These are phyloP conservation scores for Rotaria socialis DNA, from an alignment of 2,888 invertebrate species.

Conservation along the genomic window DNA sequence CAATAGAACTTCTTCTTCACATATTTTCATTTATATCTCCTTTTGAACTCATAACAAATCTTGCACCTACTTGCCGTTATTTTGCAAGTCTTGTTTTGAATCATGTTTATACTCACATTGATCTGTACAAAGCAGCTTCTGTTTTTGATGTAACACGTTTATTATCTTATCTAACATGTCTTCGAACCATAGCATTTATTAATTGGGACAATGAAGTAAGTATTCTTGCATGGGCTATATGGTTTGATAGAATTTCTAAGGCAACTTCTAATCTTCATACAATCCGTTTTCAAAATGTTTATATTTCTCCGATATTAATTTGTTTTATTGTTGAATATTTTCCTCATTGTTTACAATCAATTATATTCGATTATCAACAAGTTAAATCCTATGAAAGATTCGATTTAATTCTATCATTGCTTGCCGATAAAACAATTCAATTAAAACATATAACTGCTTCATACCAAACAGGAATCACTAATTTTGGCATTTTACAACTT, in stretches of 20 bases:
- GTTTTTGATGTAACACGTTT: background rate
- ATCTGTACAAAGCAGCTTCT: background rate
- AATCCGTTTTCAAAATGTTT: constrained; percentile 24
- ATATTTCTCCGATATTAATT: constrained; percentile 3
- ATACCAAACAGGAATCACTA: constrained; percentile 1
- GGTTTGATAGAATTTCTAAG: background rate
- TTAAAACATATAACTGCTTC: background rate
- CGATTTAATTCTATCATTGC: background rate
- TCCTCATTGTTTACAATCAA: constrained; percentile 12
- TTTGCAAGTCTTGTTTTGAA: background rate
- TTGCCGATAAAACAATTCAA: background rate
- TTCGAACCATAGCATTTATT: background rate
- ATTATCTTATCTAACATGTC: background rate
- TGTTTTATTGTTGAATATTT: background rate
- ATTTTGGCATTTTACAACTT: background rate
- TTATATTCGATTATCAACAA: constrained; percentile 11
- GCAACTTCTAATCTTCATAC: background rate
- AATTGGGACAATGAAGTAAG: background rate
- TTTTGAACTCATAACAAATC: background rate
- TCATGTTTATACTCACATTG: background rate
- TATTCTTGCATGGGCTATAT: background rate
- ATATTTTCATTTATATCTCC: background rate
- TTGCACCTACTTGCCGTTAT: background rate
- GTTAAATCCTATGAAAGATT: background rate
- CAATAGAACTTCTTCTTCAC: constrained; percentile 1